Evolutionary conservation across 2,797 vertebrate genomes (phyloP).

Genomic region (Hephaestus fuliginosus): DNA sequence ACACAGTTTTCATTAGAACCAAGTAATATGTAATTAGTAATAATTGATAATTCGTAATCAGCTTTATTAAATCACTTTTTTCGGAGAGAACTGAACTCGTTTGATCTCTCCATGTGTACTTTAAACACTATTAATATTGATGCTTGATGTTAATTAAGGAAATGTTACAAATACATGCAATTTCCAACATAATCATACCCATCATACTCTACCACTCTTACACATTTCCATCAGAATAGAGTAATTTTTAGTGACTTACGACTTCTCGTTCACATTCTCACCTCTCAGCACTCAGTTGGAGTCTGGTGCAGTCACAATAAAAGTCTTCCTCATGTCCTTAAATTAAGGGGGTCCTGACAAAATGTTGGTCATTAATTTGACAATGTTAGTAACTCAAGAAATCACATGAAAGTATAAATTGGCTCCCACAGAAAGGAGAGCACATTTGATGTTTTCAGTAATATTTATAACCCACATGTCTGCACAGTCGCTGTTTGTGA

Average conservation of each 20-base stretch:
- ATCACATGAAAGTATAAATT: not conserved
- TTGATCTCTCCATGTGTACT: slow-evolving; percentile 1
- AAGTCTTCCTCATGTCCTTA: not conserved
- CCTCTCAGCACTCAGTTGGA: not conserved
- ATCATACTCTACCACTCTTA: not conserved
- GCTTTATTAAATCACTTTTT: slow-evolving; percentile 49
- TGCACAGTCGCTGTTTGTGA: not conserved
- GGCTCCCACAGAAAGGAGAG: not conserved
- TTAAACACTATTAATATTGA: slow-evolving; percentile 3
- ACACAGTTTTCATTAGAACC: too few species aligned
- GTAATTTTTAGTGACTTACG: not conserved
- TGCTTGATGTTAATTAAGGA: slow-evolving; percentile 16
- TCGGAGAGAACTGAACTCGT: not conserved
- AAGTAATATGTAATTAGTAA: too few species aligned
- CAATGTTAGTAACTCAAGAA: slow-evolving; percentile 15
- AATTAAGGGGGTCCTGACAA: not conserved
- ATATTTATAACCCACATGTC: not conserved
- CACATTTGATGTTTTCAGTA: not conserved
- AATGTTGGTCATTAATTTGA: not conserved
- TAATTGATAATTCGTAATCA: slow-evolving; percentile 20
- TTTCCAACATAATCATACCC: slow-evolving; percentile 4
- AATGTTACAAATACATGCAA: not conserved
- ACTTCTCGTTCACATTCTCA: not conserved
- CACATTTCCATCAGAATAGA: not conserved
- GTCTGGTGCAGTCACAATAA: too few species aligned